Percentiles rank a stretch among this genome's conserved stretches.
Evolutionary conservation across 2,888 invertebrate genomes (phyloP).

Genomic region (Heliconius hortense): DNA sequence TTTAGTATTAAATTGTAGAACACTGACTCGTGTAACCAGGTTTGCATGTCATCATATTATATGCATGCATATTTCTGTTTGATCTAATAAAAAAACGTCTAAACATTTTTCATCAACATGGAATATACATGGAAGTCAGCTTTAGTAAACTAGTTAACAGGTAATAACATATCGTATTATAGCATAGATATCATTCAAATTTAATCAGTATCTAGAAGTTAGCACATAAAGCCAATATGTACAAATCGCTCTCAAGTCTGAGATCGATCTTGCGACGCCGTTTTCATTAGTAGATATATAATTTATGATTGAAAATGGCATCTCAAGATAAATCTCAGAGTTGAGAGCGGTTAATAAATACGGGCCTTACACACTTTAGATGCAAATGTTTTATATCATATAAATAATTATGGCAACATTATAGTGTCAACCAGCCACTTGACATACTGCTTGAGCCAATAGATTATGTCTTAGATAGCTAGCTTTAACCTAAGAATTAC

Average conservation of each 20-base stretch:
- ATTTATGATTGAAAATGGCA: too few species aligned
- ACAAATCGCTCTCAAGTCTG: too few species aligned
- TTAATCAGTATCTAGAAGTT: neutral
- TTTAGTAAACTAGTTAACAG: neutral
- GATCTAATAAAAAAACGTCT: neutral
- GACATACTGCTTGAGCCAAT: constrained; percentile 28
- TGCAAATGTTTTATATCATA: neutral
- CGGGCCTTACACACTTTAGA: neutral
- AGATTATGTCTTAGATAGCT: constrained; percentile 22
- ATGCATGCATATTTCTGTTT: neutral
- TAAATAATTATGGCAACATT: neutral
- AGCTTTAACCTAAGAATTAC: constrained; percentile 28
- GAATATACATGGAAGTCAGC: neutral
- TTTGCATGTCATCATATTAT: neutral
- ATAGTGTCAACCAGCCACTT: constrained; percentile 26
- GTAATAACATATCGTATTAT: neutral
- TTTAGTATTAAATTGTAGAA: neutral
- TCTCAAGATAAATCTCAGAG: too few species aligned
- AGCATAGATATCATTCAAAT: neutral
- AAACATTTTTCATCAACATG: neutral
- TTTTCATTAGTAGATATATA: too few species aligned
- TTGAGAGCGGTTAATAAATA: too few species aligned
- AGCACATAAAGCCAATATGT: neutral
- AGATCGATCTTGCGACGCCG: too few species aligned
- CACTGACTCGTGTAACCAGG: neutral